Conservation (phyloP, 2,113 vertebrate genomes). For the Ciconia maguari region DNA sequence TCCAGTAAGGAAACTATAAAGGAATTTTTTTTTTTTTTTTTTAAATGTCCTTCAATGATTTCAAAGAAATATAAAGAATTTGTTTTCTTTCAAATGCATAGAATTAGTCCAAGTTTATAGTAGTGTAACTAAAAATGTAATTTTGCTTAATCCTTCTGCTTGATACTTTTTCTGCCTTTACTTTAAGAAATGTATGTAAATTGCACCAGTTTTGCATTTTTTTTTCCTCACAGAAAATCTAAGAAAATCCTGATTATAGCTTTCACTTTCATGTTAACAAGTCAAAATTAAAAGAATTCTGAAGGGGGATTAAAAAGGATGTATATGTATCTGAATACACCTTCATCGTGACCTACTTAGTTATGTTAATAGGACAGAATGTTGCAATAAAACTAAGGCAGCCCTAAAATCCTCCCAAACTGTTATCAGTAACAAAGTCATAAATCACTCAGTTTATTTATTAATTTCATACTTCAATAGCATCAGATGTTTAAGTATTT, state of each 20-base stretch:
- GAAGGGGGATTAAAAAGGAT: neutral
- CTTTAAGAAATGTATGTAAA: neutral
- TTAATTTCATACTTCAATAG: constrained; percentile 42
- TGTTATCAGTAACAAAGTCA: neutral
- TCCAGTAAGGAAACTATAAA: neutral
- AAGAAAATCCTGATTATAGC: neutral
- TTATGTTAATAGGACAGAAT: neutral
- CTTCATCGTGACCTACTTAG: neutral
- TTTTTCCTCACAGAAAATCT: neutral
- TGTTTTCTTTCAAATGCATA: neutral
- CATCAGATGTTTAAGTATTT: neutral
- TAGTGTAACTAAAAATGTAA: neutral
- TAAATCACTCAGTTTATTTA: neutral
- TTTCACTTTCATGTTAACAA: neutral
- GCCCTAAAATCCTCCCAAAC: neutral
- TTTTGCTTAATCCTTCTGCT: neutral
- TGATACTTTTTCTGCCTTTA: neutral
- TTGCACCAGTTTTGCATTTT: neutral
- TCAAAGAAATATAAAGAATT: neutral
- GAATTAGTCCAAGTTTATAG: neutral
- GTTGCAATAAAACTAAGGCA: neutral
- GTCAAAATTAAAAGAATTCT: neutral
- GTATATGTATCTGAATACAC: neutral
- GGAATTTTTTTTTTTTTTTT: neutral
- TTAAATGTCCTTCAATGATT: neutral